Percentiles rank a stretch among this genome's conserved stretches.
Conservation (phyloP, 1,140 invertebrate species). For the Penaeus indicus region DNA sequence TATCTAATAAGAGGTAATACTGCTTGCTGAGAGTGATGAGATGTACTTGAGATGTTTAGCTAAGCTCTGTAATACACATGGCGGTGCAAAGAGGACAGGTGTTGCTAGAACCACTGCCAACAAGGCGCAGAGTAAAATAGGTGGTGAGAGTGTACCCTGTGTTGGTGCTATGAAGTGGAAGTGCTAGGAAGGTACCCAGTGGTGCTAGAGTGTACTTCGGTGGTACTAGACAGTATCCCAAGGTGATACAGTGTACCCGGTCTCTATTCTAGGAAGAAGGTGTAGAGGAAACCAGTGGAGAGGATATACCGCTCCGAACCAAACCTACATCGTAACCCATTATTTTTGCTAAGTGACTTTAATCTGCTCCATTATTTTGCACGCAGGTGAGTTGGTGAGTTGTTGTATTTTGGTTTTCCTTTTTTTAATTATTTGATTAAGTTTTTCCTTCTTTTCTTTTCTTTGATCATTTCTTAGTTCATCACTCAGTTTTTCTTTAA, state of each 20-base stretch:
- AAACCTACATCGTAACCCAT: slow-evolving; percentile 64
- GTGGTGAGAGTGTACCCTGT: not conserved
- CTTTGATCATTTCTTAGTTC: slow-evolving; percentile 47
- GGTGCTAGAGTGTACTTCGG: not conserved
- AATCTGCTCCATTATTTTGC: slow-evolving; percentile 61
- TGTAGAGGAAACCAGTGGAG: slow-evolving; percentile 46
- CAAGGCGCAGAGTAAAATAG: not conserved
- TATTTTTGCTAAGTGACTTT: slow-evolving; percentile 62
- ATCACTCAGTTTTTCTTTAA: not conserved
- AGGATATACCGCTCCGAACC: slow-evolving; percentile 59
- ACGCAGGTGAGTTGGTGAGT: slow-evolving; percentile 66
- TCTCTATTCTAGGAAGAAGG: slow-evolving; percentile 59
- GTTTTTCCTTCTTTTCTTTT: slow-evolving; percentile 64
- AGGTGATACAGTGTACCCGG: slow-evolving; percentile 47
- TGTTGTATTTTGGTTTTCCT: slow-evolving; percentile 35
- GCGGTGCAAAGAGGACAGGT: no score
- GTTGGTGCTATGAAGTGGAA: not conserved
- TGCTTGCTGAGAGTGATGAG: no score
- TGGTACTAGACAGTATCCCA: not conserved
- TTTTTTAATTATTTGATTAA: slow-evolving; percentile 62
- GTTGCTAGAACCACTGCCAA: no score
- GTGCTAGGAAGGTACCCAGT: not conserved
- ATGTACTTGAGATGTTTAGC: no score
- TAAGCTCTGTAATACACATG: no score
- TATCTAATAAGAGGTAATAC: no score